Base-by-base conservation (phyloP, 92 coral and sea anemone genomes). In the Metridium senile region DNA sequence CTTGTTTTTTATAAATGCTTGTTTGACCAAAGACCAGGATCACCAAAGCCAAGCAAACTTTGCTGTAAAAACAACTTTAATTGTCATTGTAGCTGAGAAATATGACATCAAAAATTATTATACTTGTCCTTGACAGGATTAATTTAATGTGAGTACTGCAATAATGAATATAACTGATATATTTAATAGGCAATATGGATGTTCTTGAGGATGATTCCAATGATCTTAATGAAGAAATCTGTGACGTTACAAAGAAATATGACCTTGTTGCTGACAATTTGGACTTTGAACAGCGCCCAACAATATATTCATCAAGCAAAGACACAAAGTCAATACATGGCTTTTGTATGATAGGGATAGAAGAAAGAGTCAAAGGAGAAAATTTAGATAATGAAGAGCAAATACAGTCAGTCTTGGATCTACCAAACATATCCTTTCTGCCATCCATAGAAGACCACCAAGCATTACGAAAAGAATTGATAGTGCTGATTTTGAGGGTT, bases 251-350 rank as follows among this genome's bases (percentile, higher is more conserved):
- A 18, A 70, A 49, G 7, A 18, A 70, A 21, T 76, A 61, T 77
- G 83, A 79, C 34, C 21, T 83, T 53, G 78, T 69, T 76, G 88
- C 84, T 1, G 88, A 83, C 66, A 83, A 83, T n/a, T 51, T 33
- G 9, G 88, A 83, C 34, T 83, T 76, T 71, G 32, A 33, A 16
- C 22, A 74, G 66, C 51, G 88, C 29, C 88, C 88, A 45, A 68
- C 83, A 9, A 71, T 77, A 7, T 84, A 77, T 46, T 84, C 88
- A 0, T 1, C 20, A 2, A 64, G 52, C 21, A 62, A 30, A 19
- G 84, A 84, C 35, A 84, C 88, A 30, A 64, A 77, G 26, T 76
- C 87, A 26, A 32, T 82, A 0, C 87, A 75, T 65, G 74, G 87
- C 64, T 76, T 82, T 25, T 63, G 59, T n/a, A 63, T 82, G 71